Conservation (phyloP, 2,113 vertebrate species). For the Glaucidium brasilianum region DNA sequence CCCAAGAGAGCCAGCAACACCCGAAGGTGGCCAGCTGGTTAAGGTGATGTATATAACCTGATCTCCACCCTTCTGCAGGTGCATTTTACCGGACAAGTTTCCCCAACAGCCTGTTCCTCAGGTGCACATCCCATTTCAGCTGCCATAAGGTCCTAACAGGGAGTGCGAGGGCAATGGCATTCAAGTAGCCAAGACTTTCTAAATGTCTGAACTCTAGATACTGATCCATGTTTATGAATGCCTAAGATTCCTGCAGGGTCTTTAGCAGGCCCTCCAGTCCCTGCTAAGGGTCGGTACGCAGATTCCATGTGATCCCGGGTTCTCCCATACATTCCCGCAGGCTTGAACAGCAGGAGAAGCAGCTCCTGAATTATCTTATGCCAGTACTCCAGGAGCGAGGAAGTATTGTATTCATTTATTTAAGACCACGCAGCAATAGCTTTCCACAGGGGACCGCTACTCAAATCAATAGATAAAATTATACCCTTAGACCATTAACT, state of each 20-base stretch:
- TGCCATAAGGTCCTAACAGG: neutral
- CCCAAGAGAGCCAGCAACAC: neutral
- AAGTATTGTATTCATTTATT: neutral
- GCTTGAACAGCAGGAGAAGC: neutral
- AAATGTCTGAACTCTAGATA: neutral
- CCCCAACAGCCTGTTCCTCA: neutral
- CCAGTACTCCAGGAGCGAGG: neutral
- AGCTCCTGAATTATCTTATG: neutral
- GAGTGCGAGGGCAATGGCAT: neutral
- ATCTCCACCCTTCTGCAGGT: neutral
- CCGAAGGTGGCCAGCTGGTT: neutral
- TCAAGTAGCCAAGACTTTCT: neutral
- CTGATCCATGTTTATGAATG: neutral
- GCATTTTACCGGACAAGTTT: neutral
- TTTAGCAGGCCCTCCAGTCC: neutral
- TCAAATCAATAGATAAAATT: conserved; percentile 39
- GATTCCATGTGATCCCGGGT: neutral
- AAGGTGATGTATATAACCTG: neutral
- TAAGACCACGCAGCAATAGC: neutral
- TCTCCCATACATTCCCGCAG: neutral
- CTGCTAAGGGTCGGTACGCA: neutral
- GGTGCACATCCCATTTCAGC: neutral
- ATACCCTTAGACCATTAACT: conserved; percentile 8
- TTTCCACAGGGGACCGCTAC: neutral
- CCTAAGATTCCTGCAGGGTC: neutral